These are phyloP conservation scores for Calonectris borealis DNA, from an alignment of 2,113 vertebrate species.

Conservation along the genomic window DNA sequence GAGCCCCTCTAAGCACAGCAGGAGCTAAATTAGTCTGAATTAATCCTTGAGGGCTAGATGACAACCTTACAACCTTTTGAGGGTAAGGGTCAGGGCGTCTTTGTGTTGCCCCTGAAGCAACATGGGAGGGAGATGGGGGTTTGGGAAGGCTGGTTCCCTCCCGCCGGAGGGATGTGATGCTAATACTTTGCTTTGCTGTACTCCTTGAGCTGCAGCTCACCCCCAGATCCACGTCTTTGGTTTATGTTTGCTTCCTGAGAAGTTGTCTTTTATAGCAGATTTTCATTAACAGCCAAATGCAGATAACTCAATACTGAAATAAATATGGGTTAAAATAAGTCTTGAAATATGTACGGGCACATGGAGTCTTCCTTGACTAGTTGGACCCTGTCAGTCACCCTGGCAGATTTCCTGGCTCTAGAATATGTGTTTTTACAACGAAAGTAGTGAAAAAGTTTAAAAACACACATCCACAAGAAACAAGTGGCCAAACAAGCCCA, in stretches of 20 bases:
- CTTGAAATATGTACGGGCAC: neutral
- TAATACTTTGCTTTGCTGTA: rapidly evolving
- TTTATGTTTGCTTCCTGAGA: neutral
- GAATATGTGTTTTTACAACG: neutral
- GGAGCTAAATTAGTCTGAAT: neutral
- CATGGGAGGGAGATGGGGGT: neutral
- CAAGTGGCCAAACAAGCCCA: neutral
- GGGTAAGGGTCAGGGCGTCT: neutral
- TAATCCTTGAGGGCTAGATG: neutral
- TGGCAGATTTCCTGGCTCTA: neutral
- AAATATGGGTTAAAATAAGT: neutral
- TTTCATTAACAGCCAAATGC: neutral
- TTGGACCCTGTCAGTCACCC: neutral
- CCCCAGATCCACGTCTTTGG: neutral
- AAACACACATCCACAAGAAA: neutral
- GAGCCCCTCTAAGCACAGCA: neutral
- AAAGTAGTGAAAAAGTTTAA: neutral
- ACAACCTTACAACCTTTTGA: neutral
- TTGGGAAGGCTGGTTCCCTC: neutral
- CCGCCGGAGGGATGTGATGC: neutral
- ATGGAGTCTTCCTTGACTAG: neutral
- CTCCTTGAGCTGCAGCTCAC: neutral
- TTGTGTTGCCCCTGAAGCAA: neutral
- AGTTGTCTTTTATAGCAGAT: neutral
- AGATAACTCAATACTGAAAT: neutral